These are phyloP conservation scores for Lethenteron camtschaticum DNA, from an alignment of 2,113 vertebrate species.

Conservation along the genomic window DNA sequence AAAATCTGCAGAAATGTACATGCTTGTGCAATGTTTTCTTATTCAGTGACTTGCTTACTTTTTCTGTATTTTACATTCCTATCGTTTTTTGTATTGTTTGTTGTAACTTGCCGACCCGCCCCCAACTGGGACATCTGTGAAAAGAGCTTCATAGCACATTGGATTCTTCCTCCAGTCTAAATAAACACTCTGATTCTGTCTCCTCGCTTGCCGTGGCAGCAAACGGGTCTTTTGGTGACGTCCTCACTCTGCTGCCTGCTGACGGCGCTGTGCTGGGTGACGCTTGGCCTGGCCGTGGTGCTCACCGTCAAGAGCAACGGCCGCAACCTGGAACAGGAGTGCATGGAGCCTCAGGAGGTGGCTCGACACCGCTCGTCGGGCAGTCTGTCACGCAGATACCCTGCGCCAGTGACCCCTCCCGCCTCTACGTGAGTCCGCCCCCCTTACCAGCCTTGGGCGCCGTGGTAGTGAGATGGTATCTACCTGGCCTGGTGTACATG, in stretches of 20 bases:
- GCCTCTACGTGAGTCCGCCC: conserved; percentile 53
- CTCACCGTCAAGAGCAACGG: conserved; percentile 40
- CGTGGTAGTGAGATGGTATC: no score
- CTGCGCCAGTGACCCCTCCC: conserved; percentile 67
- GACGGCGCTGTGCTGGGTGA: conserved; percentile 40
- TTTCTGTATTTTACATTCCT: no score
- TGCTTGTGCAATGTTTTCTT: no score
- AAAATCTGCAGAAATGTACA: no score
- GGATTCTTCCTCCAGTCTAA: no score
- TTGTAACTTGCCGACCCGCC: no score
- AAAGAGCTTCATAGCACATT: no score
- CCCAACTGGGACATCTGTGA: no score
- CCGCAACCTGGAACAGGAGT: conserved; percentile 35
- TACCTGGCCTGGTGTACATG: no score
- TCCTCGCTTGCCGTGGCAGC: conserved; percentile 20
- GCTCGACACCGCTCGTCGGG: conserved; percentile 25
- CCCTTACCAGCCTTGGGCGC: rapidly evolving
- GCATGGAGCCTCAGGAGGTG: conserved; percentile 28
- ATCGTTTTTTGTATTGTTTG: no score
- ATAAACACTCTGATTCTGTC: neutral
- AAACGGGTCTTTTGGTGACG: conserved; percentile 33
- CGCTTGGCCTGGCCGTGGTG: conserved; percentile 40
- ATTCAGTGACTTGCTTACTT: no score
- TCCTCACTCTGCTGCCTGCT: conserved; percentile 41
- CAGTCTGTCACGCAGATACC: conserved; percentile 18